Evolutionary conservation across 2,113 vertebrate genomes (phyloP).

Genomic region (Nettapus auritus): DNA sequence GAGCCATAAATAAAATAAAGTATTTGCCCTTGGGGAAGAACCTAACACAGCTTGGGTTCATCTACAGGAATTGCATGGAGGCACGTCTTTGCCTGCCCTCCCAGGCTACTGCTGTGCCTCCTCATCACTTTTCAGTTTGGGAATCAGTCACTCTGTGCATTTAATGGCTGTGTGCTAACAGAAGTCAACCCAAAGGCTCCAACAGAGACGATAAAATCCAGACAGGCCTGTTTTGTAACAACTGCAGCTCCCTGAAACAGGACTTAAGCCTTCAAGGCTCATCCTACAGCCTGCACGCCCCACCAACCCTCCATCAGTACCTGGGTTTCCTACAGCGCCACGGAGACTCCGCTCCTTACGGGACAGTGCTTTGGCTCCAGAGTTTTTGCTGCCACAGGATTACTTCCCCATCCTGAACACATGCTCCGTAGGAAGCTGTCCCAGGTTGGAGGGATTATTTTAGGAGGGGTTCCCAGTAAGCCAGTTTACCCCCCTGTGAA

Average conservation of each 20-base stretch:
- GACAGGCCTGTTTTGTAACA: not conserved
- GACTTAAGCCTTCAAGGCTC: not conserved
- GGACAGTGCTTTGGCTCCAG: not conserved
- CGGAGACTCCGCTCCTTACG: rapidly evolving
- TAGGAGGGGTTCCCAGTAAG: not conserved
- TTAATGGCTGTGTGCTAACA: not conserved
- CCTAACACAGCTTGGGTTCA: not conserved
- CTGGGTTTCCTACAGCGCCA: rapidly evolving
- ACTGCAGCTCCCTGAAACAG: not conserved
- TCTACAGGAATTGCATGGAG: not conserved
- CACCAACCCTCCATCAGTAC: rapidly evolving
- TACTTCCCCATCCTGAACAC: rapidly evolving
- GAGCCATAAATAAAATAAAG: constrained; percentile 53
- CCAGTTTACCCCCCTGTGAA: not conserved
- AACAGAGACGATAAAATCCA: not conserved
- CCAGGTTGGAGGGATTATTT: not conserved
- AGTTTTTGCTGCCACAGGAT: not conserved
- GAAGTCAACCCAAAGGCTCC: not conserved
- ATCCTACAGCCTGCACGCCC: not conserved
- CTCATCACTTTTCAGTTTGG: not conserved
- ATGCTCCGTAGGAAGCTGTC: not conserved
- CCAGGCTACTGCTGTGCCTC: not conserved
- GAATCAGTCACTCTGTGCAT: not conserved
- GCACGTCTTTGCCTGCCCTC: not conserved
- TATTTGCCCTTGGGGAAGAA: constrained; percentile 33